Evolutionary conservation across 2,888 invertebrate genomes (phyloP).

Genomic region (Dorcus parallelipipedus): DNA sequence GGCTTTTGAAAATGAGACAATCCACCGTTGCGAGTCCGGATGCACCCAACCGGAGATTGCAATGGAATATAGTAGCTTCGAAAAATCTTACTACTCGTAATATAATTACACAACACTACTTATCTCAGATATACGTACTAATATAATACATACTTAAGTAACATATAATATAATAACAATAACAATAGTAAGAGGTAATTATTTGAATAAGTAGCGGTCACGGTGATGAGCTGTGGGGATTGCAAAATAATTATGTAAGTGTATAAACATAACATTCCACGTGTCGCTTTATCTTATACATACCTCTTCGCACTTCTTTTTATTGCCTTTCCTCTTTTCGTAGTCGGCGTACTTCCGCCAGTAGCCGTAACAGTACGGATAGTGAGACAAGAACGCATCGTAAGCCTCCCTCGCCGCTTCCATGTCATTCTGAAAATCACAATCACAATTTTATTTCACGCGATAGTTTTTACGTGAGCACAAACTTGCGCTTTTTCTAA

Average conservation of each 20-base stretch:
- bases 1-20: constrained; percentile 19
- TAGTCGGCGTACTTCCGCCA: constrained; percentile 99
- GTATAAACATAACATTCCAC: constrained; percentile 25
- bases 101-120: constrained; percentile 25
- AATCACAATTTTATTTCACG: background rate
- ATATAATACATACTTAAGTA: constrained; percentile 41
- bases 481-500: too few species aligned
- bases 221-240: constrained; percentile 48
- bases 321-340: constrained; percentile 90
- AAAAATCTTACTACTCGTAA: constrained; percentile 20
- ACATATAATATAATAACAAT: constrained; percentile 35
- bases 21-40: constrained; percentile 18
- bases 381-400: constrained; percentile 90
- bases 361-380: constrained; percentile 99
- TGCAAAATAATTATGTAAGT: constrained; percentile 49
- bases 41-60: constrained; percentile 22
- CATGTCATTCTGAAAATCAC: constrained; percentile 72
- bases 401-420: constrained; percentile 93
- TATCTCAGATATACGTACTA: constrained; percentile 28
- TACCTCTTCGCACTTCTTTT: constrained; percentile 89
- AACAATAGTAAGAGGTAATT: constrained; percentile 32
- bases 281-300: constrained; percentile 45
- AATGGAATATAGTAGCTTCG: constrained; percentile 16
- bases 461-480: too few species aligned
- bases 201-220: constrained; percentile 40